A percentile compares a stretch with the other conserved stretches of the same genome.
Evolutionary conservation across 2,888 invertebrate species (phyloP).

Genomic region (Andrena fulva): DNA sequence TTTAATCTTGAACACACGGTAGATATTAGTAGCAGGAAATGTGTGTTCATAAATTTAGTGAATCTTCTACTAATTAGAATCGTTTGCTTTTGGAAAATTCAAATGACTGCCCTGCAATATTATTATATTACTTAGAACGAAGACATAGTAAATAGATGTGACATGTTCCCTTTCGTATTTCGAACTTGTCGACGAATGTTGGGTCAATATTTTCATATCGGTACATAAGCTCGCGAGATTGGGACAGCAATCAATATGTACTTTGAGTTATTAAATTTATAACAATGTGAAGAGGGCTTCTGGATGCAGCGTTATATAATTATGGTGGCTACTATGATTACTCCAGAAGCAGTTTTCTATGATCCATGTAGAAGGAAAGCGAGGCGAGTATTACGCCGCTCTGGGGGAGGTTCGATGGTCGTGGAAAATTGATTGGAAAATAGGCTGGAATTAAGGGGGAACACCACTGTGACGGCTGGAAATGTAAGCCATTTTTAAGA

Average conservation of each 20-base stretch:
- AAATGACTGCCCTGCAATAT: not conserved
- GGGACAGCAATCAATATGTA: constrained; percentile 22
- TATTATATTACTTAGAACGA: not conserved
- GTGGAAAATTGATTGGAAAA: constrained; percentile 31
- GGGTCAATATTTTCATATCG: constrained; percentile 26
- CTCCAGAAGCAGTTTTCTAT: constrained; percentile 9
- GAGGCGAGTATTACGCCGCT: constrained; percentile 5
- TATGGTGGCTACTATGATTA: constrained; percentile 11
- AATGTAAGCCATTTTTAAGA: too few relatives aligned
- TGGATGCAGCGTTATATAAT: constrained; percentile 10
- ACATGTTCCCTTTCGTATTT: not conserved
- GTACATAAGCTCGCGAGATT: constrained; percentile 3
- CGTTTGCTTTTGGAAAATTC: not conserved
- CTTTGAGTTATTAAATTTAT: constrained; percentile 38
- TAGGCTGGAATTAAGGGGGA: constrained; percentile 24
- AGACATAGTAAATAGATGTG: not conserved
- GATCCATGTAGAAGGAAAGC: constrained; percentile 12
- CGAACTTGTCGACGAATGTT: constrained; percentile 1
- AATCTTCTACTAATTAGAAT: not conserved
- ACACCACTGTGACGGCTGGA: too few relatives aligned
- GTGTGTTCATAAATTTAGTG: too few relatives aligned
- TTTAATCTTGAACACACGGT: too few relatives aligned
- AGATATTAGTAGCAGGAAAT: too few relatives aligned
- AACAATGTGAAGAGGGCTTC: not conserved
- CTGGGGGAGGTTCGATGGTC: not conserved